phyloP scores from a whole-genome alignment of 2,113 vertebrate genomes.

The Grantiella picta region DNA sequence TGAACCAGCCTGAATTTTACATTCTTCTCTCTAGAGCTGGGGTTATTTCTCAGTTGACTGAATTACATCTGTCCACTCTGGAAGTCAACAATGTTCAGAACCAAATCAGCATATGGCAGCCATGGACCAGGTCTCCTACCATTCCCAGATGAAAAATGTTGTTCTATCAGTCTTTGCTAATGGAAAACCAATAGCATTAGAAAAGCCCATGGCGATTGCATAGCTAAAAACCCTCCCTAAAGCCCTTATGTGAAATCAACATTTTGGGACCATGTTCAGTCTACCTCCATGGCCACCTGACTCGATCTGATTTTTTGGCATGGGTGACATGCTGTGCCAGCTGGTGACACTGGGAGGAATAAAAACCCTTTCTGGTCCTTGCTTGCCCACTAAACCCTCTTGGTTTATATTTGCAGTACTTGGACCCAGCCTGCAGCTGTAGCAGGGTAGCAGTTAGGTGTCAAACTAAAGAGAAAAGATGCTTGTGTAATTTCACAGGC shows the following conservation, averaged over 20 bases:
- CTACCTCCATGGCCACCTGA: background rate
- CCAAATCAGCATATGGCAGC: background rate
- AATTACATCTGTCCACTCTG: background rate
- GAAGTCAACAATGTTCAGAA: background rate
- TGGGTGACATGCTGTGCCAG: fast-evolving
- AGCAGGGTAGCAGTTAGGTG: background rate
- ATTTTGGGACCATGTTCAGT: background rate
- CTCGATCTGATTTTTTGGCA: background rate
- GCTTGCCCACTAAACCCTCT: background rate
- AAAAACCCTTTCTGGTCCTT: background rate
- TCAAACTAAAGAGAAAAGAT: background rate
- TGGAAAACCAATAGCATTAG: background rate
- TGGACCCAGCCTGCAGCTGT: background rate
- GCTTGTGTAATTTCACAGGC: background rate
- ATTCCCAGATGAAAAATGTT: background rate
- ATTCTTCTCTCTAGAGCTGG: background rate
- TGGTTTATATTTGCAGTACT: background rate
- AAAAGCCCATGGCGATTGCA: background rate
- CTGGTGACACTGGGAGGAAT: background rate
- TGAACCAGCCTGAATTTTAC: background rate
- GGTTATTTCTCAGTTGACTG: background rate
- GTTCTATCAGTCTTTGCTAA: background rate
- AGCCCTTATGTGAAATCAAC: background rate
- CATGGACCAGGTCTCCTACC: background rate
- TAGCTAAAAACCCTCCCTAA: background rate